Evolutionary conservation across 2,888 invertebrate species (phyloP), one percentile per base, ranked within the genome.

Genomic region (Villa cingulata): DNA sequence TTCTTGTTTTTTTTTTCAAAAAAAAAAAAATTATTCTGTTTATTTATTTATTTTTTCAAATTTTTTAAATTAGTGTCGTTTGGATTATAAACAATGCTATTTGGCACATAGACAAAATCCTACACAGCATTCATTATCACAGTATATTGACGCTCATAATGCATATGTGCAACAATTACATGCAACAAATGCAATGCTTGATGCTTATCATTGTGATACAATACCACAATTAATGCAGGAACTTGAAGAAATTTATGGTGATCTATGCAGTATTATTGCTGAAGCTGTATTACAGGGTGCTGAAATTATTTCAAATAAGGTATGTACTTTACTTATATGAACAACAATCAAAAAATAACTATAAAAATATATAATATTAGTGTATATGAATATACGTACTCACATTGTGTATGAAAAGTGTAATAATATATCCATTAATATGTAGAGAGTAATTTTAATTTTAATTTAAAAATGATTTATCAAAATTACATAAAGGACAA

Each of bases 61-160:
- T n/a, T n/a, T 43, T 45, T 41, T 48, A 4, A 70, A 71, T 19
- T 79, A 94, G 86, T 86, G 86, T 59, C 84, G 92, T 51, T 78
- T 83, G 63, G 89, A 90, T 58, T 94, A 94, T 73, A 83, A 87
- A 61, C 79, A 82, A 50, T 83, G 89, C 42, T 91, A 89, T 70
- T 72, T 85, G 59, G 77, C 78, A 54, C 84, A 90, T 69, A 76
- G 86, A 65, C 77, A 80, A 61, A 79, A 74, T 58, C 82, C 81
- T 52, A 84, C 76, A 56, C 81, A 81, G 48, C 77, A 79, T 38
- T 77, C 78, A 46, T 69, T 85, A 56, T 82, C 80, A 49, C 78
- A 80, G 48, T 91, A 92, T 70, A 83, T 90, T 65, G 90, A 91
- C 64, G 81, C 87, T 15, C 94, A 95, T 73, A 95, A 95, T 72